phyloP scores from a whole-genome alignment of 2,113 vertebrate genomes.

The Ibidorhyncha struthersii region DNA sequence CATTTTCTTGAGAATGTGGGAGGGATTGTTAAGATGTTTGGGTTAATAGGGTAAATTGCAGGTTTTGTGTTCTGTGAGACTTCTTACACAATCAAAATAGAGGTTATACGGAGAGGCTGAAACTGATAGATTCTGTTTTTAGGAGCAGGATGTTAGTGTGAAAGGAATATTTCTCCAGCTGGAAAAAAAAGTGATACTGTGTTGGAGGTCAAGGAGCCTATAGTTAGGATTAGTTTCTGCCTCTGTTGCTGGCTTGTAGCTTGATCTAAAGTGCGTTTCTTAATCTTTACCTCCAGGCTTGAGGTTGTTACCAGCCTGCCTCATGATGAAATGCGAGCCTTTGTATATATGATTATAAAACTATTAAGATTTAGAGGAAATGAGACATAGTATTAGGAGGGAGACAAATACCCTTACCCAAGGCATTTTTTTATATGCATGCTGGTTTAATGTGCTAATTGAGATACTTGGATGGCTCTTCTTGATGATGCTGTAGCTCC shows the following conservation, averaged over 20 bases:
- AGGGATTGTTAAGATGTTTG: background rate
- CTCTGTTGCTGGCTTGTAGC: background rate
- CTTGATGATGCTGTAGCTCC: background rate
- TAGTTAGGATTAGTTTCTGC: background rate
- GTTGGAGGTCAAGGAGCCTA: background rate
- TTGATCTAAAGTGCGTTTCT: background rate
- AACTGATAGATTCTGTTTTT: background rate
- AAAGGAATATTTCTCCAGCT: background rate
- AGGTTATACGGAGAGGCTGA: background rate
- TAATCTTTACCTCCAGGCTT: background rate
- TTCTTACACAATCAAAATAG: background rate
- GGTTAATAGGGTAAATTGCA: conserved; percentile 23
- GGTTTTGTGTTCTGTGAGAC: background rate
- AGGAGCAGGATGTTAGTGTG: background rate
- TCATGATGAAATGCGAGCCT: background rate
- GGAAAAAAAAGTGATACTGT: background rate
- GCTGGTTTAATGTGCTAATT: background rate
- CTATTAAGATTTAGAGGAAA: background rate
- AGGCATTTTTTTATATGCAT: background rate
- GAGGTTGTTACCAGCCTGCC: background rate
- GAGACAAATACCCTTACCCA: background rate
- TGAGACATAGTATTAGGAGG: background rate
- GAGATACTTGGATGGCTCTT: background rate
- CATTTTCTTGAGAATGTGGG: background rate
- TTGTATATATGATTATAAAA: background rate